Evolutionary conservation across 2,797 vertebrate species (phyloP).

Genomic region (Acrossocheilus fasciatus): DNA sequence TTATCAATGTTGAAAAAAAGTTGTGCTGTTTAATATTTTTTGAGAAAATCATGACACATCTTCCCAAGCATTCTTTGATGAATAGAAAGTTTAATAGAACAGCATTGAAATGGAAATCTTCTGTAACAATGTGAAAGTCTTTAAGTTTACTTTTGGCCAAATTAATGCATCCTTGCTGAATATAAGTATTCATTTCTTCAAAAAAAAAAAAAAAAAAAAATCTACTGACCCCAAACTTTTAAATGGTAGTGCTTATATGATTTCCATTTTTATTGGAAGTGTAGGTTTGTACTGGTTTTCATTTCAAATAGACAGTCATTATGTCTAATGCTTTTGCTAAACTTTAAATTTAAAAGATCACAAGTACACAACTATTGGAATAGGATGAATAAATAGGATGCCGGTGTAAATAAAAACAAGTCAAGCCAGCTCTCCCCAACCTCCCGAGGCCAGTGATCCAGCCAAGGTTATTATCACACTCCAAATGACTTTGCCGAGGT

Average conservation of each 20-base stretch:
- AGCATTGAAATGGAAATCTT: no score
- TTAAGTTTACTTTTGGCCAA: no score
- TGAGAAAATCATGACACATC: no score
- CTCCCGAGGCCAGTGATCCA: slow-evolving; percentile 24
- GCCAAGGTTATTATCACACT: slow-evolving; percentile 34
- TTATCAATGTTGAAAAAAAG: not conserved
- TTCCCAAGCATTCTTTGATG: no score
- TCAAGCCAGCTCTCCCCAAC: slow-evolving; percentile 37
- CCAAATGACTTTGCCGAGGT: slow-evolving; percentile 55
- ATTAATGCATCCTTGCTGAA: no score
- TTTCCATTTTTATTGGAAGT: not conserved
- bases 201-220: not conserved
- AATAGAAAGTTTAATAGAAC: no score
- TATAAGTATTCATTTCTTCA: no score
- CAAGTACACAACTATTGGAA: not conserved
- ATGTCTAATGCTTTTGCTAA: not conserved
- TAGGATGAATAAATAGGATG: not conserved
- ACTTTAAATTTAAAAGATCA: not conserved
- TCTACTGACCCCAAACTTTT: not conserved
- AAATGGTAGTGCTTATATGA: not conserved
- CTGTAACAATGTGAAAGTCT: no score
- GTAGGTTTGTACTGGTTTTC: not conserved
- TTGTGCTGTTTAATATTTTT: not conserved
- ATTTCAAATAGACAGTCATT: not conserved
- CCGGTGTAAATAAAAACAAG: slow-evolving; percentile 48